Percentiles rank a stretch among this genome's conserved stretches.
These are phyloP conservation scores for Spongilla lacustris DNA, from an alignment of 37 sponge, comb jelly and placozoan species.

Conservation along the genomic window DNA sequence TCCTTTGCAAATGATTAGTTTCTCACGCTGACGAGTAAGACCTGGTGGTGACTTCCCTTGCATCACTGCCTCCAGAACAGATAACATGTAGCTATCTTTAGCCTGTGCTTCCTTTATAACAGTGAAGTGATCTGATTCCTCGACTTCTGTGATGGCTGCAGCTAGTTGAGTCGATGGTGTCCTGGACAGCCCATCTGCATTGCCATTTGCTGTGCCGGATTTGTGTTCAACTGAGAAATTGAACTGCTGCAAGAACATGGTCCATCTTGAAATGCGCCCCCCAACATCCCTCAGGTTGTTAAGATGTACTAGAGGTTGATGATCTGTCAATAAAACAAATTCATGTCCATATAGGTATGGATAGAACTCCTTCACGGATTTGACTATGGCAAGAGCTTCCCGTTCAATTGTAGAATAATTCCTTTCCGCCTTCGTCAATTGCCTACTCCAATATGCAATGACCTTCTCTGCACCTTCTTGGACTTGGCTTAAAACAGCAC, in stretches of 20 bases:
- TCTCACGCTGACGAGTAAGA: neutral
- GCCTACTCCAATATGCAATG: slow-evolving; percentile 39
- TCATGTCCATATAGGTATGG: slow-evolving; percentile 2
- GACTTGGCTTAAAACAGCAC: slow-evolving; percentile 35
- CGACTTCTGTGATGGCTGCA: neutral
- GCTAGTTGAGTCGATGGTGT: neutral
- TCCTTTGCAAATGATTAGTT: neutral
- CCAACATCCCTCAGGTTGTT: slow-evolving; percentile 11
- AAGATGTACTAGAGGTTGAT: slow-evolving; percentile 28
- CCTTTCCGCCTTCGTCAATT: slow-evolving; percentile 34
- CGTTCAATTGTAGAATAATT: slow-evolving; percentile 41
- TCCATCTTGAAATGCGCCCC: slow-evolving; percentile 15
- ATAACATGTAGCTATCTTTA: neutral
- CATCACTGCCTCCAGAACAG: too few relatives aligned
- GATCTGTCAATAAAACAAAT: slow-evolving; percentile 12
- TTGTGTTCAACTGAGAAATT: slow-evolving; percentile 11
- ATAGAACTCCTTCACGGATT: slow-evolving; percentile 36
- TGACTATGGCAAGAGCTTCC: slow-evolving; percentile 37
- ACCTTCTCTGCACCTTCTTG: slow-evolving; percentile 31
- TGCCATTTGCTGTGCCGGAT: slow-evolving; percentile 3
- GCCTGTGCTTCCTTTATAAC: neutral
- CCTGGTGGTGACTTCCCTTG: neutral
- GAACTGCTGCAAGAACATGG: neutral
- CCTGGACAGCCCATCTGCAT: slow-evolving; percentile 16
- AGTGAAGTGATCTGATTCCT: neutral